Evolutionary conservation across 2,113 vertebrate species (phyloP).

Genomic region (Lagopus muta): DNA sequence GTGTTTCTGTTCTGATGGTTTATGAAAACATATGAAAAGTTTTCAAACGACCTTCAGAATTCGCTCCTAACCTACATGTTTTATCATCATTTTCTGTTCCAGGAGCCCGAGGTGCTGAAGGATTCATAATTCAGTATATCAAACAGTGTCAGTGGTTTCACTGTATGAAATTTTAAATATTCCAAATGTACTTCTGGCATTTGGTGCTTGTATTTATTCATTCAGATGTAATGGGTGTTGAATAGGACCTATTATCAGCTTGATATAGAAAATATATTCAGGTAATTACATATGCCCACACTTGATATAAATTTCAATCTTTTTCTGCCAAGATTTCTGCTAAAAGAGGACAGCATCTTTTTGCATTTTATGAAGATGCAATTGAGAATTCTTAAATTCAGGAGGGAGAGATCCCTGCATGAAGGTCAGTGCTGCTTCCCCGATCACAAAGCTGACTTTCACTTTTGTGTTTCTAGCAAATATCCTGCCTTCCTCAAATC

Average conservation of each 20-base stretch:
- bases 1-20: conserved; percentile 2
- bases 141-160: background rate
- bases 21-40: background rate
- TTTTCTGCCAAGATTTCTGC: background rate
- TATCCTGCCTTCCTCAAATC: background rate
- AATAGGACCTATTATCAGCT: conserved; percentile 37
- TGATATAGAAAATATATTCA: conserved; percentile 52
- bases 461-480: background rate
- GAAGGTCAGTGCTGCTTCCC: background rate
- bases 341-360: background rate
- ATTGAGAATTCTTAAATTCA: background rate
- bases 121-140: conserved; percentile 16
- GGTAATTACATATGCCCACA: conserved; percentile 36
- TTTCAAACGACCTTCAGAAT: conserved; percentile 29
- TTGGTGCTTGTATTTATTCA: conserved; percentile 44
- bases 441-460: background rate
- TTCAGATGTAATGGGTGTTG: conserved; percentile 34
- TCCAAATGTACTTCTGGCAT: conserved; percentile 24
- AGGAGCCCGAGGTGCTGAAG: background rate
- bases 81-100: background rate
- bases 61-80: background rate
- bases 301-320: background rate
- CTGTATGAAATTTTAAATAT: conserved; percentile 32
- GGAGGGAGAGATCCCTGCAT: background rate
- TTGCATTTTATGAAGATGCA: background rate